A percentile compares a stretch with the other conserved stretches of the same genome.
These are phyloP conservation scores for Sebastes fasciatus DNA, from an alignment of 2,113 vertebrate genomes.

Conservation along the genomic window DNA sequence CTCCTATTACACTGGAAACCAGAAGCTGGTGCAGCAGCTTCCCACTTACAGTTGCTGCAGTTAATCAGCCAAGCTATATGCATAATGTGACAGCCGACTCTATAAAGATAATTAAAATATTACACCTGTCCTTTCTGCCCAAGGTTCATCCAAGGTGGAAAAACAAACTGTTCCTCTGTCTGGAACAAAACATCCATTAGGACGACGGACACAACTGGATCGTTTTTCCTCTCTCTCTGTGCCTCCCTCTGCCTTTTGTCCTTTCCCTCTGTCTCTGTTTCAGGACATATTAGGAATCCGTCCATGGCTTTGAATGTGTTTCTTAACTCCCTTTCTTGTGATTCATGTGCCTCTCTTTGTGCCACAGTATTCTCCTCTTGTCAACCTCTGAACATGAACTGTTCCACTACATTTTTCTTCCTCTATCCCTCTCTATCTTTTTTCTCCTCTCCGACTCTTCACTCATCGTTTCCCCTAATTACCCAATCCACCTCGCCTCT, in stretches of 20 bases:
- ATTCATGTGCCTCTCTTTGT: not conserved
- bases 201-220: slow-evolving; percentile 17
- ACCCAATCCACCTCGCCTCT: slow-evolving; percentile 21
- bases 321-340: slow-evolving; percentile 4
- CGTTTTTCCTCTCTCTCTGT: not conserved
- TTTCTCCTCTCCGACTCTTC: not conserved
- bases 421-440: not conserved
- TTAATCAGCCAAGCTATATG: slow-evolving; percentile 38
- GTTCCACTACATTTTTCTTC: not conserved
- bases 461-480: slow-evolving; percentile 32
- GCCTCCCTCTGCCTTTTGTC: slow-evolving; percentile 29
- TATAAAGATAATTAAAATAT: slow-evolving; percentile 51
- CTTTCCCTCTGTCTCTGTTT: slow-evolving; percentile 28
- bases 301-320: slow-evolving; percentile 2
- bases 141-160: slow-evolving; percentile 55
- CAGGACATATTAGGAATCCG: not conserved
- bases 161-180: slow-evolving; percentile 45
- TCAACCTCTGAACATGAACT: slow-evolving; percentile 7
- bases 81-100: slow-evolving; percentile 39
- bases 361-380: not conserved
- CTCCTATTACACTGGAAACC: slow-evolving; percentile 11
- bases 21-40: slow-evolving; percentile 5
- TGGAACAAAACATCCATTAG: slow-evolving; percentile 61
- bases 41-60: slow-evolving; percentile 4
- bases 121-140: slow-evolving; percentile 43